These are phyloP conservation scores for Lucinisca nassula DNA, from an alignment of 2,888 invertebrate genomes.

Conservation along the genomic window DNA sequence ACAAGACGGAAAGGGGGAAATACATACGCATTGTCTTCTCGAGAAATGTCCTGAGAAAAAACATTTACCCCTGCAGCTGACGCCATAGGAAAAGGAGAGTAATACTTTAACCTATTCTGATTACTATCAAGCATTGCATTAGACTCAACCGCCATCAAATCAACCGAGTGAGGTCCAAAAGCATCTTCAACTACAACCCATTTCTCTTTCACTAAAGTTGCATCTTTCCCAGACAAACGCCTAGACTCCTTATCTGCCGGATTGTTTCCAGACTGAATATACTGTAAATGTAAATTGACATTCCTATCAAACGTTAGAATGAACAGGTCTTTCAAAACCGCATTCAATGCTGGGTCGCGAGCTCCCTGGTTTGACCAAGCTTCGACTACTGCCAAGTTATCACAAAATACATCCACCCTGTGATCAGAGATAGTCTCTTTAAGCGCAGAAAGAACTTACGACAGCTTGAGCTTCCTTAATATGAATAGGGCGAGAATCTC, in stretches of 20 bases:
- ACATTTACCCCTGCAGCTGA: slow-evolving; percentile 51
- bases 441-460: slow-evolving; percentile 16
- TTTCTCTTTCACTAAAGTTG: background rate
- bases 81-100: slow-evolving; percentile 34
- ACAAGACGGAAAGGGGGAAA: slow-evolving; percentile 46
- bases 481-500: slow-evolving; percentile 42
- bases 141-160: slow-evolving; percentile 56
- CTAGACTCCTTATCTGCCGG: slow-evolving; percentile 20
- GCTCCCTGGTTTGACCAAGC: slow-evolving; percentile 40
- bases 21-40: slow-evolving; percentile 50
- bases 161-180: slow-evolving; percentile 56
- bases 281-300: slow-evolving; percentile 17
- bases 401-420: slow-evolving; percentile 39
- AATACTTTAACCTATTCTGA: slow-evolving; percentile 39
- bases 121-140: slow-evolving; percentile 33
- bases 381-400: slow-evolving; percentile 40
- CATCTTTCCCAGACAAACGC: background rate
- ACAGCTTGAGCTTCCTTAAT: slow-evolving; percentile 40
- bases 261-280: slow-evolving; percentile 1
- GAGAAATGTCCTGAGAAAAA: slow-evolving; percentile 40
- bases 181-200: slow-evolving; percentile 32
- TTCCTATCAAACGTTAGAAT: background rate
- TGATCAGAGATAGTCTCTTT: background rate
- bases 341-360: slow-evolving; percentile 21
- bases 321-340: slow-evolving; percentile 25